Conservation (phyloP, 2,888 invertebrate genomes). For the Prionchulus punctatus region DNA sequence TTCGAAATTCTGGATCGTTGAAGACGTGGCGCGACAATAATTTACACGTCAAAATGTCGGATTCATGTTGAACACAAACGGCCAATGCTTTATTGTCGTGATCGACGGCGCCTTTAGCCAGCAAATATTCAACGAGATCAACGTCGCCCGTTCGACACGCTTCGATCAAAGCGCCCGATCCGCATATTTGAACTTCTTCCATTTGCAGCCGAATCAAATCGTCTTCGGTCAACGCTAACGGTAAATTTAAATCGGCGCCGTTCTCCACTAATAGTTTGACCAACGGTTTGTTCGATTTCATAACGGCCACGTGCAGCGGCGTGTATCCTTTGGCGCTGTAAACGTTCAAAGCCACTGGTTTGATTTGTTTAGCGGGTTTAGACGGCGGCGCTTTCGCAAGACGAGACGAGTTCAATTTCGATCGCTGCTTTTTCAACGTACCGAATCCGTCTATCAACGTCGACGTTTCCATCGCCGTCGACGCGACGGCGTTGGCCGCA, state of each 20-base stretch:
- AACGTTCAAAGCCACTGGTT: neutral
- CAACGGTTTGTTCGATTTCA: neutral
- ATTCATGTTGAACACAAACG: neutral
- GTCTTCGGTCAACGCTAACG: constrained; percentile 38
- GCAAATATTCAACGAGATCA: constrained; percentile 51
- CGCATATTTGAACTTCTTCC: constrained; percentile 20
- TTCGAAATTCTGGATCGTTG: constrained; percentile 74
- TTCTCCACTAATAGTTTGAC: constrained; percentile 27
- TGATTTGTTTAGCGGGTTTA: neutral
- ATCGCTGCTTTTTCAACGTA: neutral
- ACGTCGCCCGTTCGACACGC: constrained; percentile 50
- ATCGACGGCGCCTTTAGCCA: constrained; percentile 68
- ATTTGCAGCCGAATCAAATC: constrained; percentile 5
- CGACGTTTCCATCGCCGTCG: neutral
- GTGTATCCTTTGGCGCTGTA: constrained; percentile 15
- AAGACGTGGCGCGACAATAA: constrained; percentile 22
- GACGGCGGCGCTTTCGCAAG: neutral
- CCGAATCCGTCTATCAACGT: neutral
- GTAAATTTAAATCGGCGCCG: constrained; percentile 63
- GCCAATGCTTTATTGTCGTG: constrained; percentile 61
- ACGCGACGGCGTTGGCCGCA: too few species aligned
- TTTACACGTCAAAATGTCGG: constrained; percentile 2
- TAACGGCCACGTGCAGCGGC: constrained; percentile 24
- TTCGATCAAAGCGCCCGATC: constrained; percentile 45
- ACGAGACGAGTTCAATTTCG: neutral